Base-by-base conservation (phyloP, 2,113 vertebrate species). In the Fulmarus glacialis region DNA sequence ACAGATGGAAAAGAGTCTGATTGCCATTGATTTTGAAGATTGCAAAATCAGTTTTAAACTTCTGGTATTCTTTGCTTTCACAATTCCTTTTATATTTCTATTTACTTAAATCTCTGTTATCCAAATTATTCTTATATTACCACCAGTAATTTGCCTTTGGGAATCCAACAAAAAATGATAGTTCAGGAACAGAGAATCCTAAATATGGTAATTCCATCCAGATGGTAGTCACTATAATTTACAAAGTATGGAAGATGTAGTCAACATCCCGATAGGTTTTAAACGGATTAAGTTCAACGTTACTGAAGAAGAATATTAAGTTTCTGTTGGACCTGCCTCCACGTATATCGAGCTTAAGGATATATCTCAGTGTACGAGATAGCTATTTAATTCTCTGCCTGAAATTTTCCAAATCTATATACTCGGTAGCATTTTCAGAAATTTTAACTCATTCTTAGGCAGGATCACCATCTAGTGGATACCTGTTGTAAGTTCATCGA, bases 401-500 rank as follows among this genome's bases (percentile, higher is more conserved):
- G 43, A 73, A 80, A 17, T 70, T 48, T 96, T 94, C 45, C 59
- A 70, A 32, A 89, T 29, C 58, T 32, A 36, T 24, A 12, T 3
- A 64, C 7, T 43, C 8, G 3, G 34, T 12, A 85, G 24, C 43
- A 82, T 38, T 43, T 42, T 55, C 63, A 87, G 50, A 62, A 93
- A 62, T 62, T 71, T 43, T 52, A 60, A 92, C 48, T 90, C 34
- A 12, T 53, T 89, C 81, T 72, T 85, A 53, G 48, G 42, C 20
- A 66, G 64, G 70, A 87, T 79, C 93, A 82, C 97, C 95, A 97
- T 83, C 96, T 96, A 96, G 93, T 50, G 96, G 93, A 58, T 66
- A 87, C 62, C 75, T 81, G 23, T 12, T 74, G 85, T 62, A 95
- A 96, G 45, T 81, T 79, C 93, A 82, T n/a, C 3, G 4, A 85